phyloP scores from a whole-genome alignment of 1,140 invertebrate genomes.

The Penaeus vannamei region DNA sequence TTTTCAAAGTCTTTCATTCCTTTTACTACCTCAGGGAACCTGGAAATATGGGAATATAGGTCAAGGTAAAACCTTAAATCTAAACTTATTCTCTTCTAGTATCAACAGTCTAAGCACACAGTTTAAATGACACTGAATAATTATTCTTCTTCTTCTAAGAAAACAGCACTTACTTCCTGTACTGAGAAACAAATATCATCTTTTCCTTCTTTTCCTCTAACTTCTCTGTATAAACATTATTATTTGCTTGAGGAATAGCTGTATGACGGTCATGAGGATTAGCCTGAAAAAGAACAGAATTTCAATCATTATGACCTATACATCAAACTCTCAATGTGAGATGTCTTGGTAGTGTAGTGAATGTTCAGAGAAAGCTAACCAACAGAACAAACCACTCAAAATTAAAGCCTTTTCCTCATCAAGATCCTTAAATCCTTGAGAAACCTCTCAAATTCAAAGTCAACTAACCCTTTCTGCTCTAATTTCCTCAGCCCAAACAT shows the following conservation, averaged over 20 bases:
- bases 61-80: too few relatives aligned
- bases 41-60: neutral
- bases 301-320: neutral
- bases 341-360: too few relatives aligned
- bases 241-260: slow-evolving; percentile 28
- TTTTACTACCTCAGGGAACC: slow-evolving; percentile 26
- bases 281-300: neutral
- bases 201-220: slow-evolving; percentile 44
- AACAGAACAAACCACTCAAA: too few relatives aligned
- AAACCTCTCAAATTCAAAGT: neutral
- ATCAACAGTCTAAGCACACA: too few relatives aligned
- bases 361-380: too few relatives aligned
- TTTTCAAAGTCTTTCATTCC: slow-evolving; percentile 1
- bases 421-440: too few relatives aligned
- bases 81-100: too few relatives aligned
- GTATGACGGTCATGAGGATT: slow-evolving; percentile 24
- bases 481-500: neutral
- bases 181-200: slow-evolving; percentile 40
- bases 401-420: too few relatives aligned
- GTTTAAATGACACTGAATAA: too few relatives aligned
- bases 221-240: neutral
- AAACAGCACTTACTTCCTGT: slow-evolving; percentile 26
- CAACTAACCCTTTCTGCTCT: slow-evolving; percentile 37
- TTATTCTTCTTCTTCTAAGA: too few relatives aligned
- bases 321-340: too few relatives aligned